Percentiles rank a stretch among this genome's conserved stretches.
Conservation (phyloP, 2,888 invertebrate genomes). For the Hirtodrosophila confusa region DNA sequence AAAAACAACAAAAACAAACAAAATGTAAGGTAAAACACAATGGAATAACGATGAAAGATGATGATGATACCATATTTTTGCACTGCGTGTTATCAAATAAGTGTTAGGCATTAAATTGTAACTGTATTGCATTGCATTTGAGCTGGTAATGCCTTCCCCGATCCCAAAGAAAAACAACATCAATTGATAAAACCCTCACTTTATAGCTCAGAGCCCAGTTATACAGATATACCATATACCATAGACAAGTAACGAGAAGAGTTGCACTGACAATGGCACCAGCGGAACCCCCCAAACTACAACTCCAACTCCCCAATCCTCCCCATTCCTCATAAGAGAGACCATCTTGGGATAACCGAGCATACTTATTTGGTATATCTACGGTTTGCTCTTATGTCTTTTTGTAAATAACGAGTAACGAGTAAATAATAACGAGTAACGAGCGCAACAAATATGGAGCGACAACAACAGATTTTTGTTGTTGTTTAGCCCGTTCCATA, state of each 20-base stretch:
- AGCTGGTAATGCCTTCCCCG: conserved; percentile 27
- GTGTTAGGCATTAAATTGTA: conserved; percentile 71
- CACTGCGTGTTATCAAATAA: conserved; percentile 74
- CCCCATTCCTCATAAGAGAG: conserved; percentile 2
- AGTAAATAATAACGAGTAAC: conserved; percentile 14
- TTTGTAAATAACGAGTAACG: conserved; percentile 52
- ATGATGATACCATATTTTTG: conserved; percentile 65
- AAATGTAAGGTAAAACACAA: conserved; percentile 13
- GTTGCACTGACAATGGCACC: conserved; percentile 34
- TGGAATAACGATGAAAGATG: conserved; percentile 13
- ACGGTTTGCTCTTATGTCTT: conserved; percentile 26
- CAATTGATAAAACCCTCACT: not conserved
- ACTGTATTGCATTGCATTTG: conserved; percentile 49
- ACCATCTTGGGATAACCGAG: conserved; percentile 17
- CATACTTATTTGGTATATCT: not conserved
- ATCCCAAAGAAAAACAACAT: no score
- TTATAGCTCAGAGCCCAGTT: conserved; percentile 17
- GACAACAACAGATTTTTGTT: conserved; percentile 12
- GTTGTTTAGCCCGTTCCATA: conserved; percentile 22
- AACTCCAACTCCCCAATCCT: conserved; percentile 1
- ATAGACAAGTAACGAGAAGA: conserved; percentile 16
- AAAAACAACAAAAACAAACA: conserved; percentile 12
- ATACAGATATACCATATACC: conserved; percentile 23
- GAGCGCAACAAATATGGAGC: conserved; percentile 7
- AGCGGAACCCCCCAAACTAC: conserved; percentile 2